Evolutionary conservation across 2,113 vertebrate genomes (phyloP), one percentile per base, ranked within the genome.

Genomic region (Ceyx margarethae): DNA sequence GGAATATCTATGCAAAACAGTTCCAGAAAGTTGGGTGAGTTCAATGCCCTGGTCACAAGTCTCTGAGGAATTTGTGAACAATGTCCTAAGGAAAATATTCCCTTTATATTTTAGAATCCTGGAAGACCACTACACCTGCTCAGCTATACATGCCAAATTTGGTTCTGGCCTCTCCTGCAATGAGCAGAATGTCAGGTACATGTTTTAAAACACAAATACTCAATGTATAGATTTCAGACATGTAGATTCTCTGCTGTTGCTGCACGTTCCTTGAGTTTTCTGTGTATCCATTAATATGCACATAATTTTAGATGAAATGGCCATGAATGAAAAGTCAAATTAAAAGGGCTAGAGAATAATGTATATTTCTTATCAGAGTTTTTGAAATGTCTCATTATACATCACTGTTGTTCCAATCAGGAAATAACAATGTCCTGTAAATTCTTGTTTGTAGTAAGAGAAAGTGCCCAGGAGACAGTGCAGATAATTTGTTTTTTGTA

Each of bases 21-120:
- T 98, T 98, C 73, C 97, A 97, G 88, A 98, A 97, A 91, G 87
- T 91, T 67, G 98, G 98, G 98, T 98, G 96, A 97, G 98, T 97
- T 90, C 53, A 46, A 13, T 72, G 31, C 33, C 20, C 16, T 23
- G 31, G 21, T 82, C 82, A 15, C 20, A 61, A 65, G 22, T 67
- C 16, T 51, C 12, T n/a, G 45, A 81, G 66, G 46, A 77, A 69
- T 84, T 77, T 50, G 71, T 68, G 43, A 83, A 81, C 28, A 31
- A 31, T 18, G 6, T n/a, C 22, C 35, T 81, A 75, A 96, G 73
- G 78, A 95, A 71, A 75, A 65, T 10, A 11, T n/a, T 67, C 6
- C 10, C 31, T 75, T 96, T 90, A 33, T 94, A 6, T 95, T 97
- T 89, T 82, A 98, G 98, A 56, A 92, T 65, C 42, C 95, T 98